Percentiles rank a stretch among this genome's conserved stretches.
These are phyloP conservation scores for Nomia melanderi DNA, from an alignment of 1,140 invertebrate genomes.

Conservation along the genomic window DNA sequence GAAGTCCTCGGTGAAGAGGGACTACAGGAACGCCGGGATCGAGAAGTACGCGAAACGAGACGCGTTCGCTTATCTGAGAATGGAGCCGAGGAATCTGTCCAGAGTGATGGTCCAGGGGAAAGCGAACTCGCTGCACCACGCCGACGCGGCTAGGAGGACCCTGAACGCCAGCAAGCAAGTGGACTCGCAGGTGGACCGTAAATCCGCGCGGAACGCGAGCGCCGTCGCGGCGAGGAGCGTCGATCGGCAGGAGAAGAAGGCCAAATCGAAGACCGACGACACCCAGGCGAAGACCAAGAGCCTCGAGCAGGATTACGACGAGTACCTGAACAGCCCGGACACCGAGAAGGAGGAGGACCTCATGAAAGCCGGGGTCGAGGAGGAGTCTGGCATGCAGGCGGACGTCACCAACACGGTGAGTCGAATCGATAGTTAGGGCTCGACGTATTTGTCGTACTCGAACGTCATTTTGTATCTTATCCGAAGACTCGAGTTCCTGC, in stretches of 20 bases:
- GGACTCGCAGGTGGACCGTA: too few relatives aligned
- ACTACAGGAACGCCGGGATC: slow-evolving; percentile 69
- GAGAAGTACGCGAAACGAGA: slow-evolving; percentile 68
- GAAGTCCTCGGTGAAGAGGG: slow-evolving; percentile 56
- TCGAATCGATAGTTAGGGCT: too few relatives aligned
- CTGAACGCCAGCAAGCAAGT: too few relatives aligned
- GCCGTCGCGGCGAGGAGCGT: slow-evolving; percentile 25
- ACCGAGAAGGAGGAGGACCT: slow-evolving; percentile 71
- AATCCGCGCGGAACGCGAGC: not conserved
- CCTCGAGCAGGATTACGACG: slow-evolving; percentile 72
- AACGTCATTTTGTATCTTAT: too few relatives aligned
- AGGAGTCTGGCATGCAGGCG: slow-evolving; percentile 68
- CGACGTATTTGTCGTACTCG: too few relatives aligned
- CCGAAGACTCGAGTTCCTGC: too few relatives aligned
- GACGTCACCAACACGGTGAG: slow-evolving; percentile 71
- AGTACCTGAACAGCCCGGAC: slow-evolving; percentile 65
- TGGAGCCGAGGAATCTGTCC: slow-evolving; percentile 57
- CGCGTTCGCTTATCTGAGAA: slow-evolving; percentile 63
- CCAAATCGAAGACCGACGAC: slow-evolving; percentile 22
- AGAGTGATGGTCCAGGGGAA: slow-evolving; percentile 1
- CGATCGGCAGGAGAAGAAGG: slow-evolving; percentile 22
- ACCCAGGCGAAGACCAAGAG: slow-evolving; percentile 64
- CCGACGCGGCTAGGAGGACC: too few relatives aligned
- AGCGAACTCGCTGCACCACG: not conserved
- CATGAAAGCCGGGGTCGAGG: slow-evolving; percentile 42